Evolutionary conservation across 2,888 invertebrate genomes (phyloP).

Genomic region (Melieria crassipennis): DNA sequence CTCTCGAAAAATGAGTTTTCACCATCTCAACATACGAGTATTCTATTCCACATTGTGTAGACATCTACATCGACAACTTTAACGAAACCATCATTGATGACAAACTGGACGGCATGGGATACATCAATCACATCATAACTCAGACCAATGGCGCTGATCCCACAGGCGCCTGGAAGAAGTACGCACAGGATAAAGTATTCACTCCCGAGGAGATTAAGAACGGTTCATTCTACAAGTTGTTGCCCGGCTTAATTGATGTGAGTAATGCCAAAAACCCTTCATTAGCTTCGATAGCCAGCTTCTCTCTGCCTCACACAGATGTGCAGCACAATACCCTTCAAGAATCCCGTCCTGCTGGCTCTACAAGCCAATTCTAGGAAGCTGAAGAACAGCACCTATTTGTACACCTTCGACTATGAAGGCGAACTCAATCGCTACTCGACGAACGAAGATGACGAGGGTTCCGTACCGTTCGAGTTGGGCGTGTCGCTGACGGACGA

Average conservation of each 20-base stretch:
- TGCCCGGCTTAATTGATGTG: constrained; percentile 68
- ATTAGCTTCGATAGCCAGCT: neutral
- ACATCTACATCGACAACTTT: constrained; percentile 59
- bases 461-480: constrained; percentile 65
- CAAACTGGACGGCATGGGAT: constrained; percentile 49
- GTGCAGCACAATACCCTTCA: constrained; percentile 66
- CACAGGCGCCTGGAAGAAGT: constrained; percentile 55
- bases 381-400: constrained; percentile 63
- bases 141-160: constrained; percentile 61
- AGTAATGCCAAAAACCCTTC: constrained; percentile 37
- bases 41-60: constrained; percentile 38
- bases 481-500: constrained; percentile 72
- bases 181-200: constrained; percentile 57
- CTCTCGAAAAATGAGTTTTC: neutral
- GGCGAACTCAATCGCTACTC: constrained; percentile 65
- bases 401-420: constrained; percentile 68
- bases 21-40: neutral
- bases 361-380: constrained; percentile 63
- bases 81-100: constrained; percentile 58
- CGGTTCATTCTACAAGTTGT: constrained; percentile 65
- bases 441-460: constrained; percentile 58
- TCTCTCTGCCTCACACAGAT: constrained; percentile 57
- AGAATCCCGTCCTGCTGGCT: constrained; percentile 66
- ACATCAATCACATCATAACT: constrained; percentile 57
- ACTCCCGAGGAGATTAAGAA: constrained; percentile 56